Conservation (phyloP, 2,797 vertebrate species). For the Anisognathus igniventris region DNA sequence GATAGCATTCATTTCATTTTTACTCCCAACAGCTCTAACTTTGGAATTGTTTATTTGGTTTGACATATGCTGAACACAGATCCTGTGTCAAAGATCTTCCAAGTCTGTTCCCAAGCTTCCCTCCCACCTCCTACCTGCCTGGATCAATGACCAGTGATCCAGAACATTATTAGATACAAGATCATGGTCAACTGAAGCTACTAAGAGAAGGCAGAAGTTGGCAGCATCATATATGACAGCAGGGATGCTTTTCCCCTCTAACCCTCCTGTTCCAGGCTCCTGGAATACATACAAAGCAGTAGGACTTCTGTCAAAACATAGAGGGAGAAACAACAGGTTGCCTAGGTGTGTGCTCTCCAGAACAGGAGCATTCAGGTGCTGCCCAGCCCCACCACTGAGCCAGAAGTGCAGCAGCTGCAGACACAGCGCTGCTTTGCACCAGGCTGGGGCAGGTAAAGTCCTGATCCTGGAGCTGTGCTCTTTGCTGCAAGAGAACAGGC, state of each 20-base stretch:
- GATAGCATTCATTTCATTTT: background rate
- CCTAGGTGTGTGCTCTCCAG: background rate
- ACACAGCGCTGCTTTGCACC: background rate
- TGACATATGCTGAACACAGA: background rate
- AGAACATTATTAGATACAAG: background rate
- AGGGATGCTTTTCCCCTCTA: background rate
- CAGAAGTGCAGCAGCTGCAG: background rate
- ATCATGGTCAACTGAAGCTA: background rate
- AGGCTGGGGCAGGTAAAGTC: background rate
- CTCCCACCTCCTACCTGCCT: background rate
- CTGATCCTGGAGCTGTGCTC: background rate
- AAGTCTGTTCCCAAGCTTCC: background rate
- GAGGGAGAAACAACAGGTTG: background rate
- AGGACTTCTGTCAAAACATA: background rate
- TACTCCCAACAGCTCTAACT: background rate
- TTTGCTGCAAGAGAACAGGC: background rate
- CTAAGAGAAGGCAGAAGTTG: background rate
- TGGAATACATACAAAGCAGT: background rate
- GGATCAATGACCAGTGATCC: background rate
- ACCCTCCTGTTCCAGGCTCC: background rate
- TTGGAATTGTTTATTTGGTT: constrained; percentile 56
- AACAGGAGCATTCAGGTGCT: background rate
- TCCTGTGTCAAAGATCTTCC: background rate
- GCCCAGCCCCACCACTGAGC: background rate
- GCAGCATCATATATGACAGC: background rate